Base-by-base conservation (phyloP, 2,113 vertebrate genomes). In the Amblyornis subalaris region DNA sequence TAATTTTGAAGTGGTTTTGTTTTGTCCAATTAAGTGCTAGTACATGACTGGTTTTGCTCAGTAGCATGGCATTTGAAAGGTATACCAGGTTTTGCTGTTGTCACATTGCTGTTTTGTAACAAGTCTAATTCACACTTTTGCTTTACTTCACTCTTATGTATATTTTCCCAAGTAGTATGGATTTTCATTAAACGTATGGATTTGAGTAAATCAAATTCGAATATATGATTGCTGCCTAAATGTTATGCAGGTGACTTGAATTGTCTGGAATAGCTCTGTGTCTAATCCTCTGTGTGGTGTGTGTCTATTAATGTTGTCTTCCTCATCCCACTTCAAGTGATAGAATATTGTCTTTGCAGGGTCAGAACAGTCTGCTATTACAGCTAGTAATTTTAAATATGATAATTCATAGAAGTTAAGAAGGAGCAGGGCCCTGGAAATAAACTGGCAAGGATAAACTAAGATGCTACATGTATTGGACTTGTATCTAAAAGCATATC, bases 391-490 rank as follows among this genome's bases (percentile, higher is more conserved):
- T 58, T 83, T 75, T 54, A 33, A 54, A 18, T 47, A 21, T 7
- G 4, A 14, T 40, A 3, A 6, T 47, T 62, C 9, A 13, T 35
- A 64, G 35, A 64, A 12, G 29, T 14, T 51, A 69, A 70, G 17
- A 57, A 88, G 13, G 51, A 90, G 50, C 14, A 21, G 35, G 51
- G 13, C 35, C 7, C 5, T n/a, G 23, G 62, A 74, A 89, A 35
- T 42, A 78, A 66, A 31, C 35, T 42, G 31, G 10, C 38, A 66
- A 31, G 29, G 62, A 21, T 57, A 33, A 66, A 57, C 35, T 21
- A 21, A 35, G 19, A 12, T 31, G 11, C 51, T 48, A 12, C 22
- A 4, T 60, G 17, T 51, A 10, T 65, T 0, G 0, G 17, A n/a
- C 38, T 6, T 7, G 2, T 61, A 17, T 48, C 31, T 66, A 48